Evolutionary conservation across 2,113 vertebrate species (phyloP), one percentile per base, ranked within the genome.

Genomic region (Glaucidium brasilianum): DNA sequence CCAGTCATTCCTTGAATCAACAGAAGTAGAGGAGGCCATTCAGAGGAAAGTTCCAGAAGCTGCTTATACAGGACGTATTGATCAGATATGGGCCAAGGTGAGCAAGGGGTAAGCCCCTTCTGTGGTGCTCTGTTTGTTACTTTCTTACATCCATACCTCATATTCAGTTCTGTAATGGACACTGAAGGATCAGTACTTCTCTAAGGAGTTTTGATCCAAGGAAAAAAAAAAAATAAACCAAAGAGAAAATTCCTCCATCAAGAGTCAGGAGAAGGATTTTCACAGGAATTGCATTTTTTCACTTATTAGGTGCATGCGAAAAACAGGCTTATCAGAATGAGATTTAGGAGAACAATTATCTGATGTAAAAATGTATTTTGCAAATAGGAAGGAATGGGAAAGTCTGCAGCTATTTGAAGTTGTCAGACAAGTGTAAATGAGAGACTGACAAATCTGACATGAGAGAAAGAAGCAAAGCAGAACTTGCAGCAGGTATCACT

Each of bases 71-170:
- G 81, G 90, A 93, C 79, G 0, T 30, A 18, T 7, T 53, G 78
- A 85, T 50, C 95, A 80, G 88, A 94, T 25, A 97, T 96, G 96
- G 96, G 96, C 58, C 93, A 93, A 97, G 96, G 96, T 97, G 95
- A 97, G 96, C 90, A n/a, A 82, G 45, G 69, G 56, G 53, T 27
- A 79, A 93, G 58, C n/a, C 53, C 59, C 52, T 72, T 66, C 53
- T 76, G 41, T 69, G 55, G 17, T 60, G 74, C 58, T 88, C 22
- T 85, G 5, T 53, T 53, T 45, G 34, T 22, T 35, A 22, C 39
- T 85, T 72, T 75, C 53, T 75, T 32, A 49, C n/a, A 79, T 29
- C 49, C 41, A 10, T 18, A 15, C 20, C 34, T 55, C 22, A 7
- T 30, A 23, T 12, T 72, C 60, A 60, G 62, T 53, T 75, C 39